These are phyloP conservation scores for Stenopsyche tienmushanensis DNA, from an alignment of 1,140 invertebrate species.

Conservation along the genomic window DNA sequence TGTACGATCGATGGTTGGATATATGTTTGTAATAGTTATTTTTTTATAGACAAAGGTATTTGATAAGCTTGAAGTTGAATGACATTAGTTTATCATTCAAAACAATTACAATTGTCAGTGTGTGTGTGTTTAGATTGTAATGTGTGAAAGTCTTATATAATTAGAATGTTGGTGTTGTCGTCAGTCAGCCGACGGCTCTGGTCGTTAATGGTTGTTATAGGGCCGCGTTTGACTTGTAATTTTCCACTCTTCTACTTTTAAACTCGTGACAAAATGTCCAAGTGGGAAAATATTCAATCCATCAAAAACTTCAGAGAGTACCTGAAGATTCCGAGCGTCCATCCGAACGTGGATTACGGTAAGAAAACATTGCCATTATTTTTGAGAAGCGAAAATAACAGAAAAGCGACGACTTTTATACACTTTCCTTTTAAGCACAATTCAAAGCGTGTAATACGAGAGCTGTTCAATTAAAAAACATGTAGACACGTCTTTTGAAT, in stretches of 20 bases:
- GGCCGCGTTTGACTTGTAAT: background rate
- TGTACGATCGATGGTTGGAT: no score
- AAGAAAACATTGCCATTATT: constrained; percentile 44
- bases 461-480: background rate
- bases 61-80: no score
- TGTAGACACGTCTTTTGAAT: background rate
- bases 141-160: no score
- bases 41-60: no score
- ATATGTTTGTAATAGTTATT: no score
- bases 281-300: constrained; percentile 59
- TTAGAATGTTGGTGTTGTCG: background rate
- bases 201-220: background rate
- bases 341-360: constrained; percentile 82
- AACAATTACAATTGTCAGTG: no score
- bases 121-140: no score
- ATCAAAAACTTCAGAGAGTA: constrained; percentile 74
- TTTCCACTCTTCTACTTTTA: background rate
- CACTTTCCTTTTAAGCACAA: background rate
- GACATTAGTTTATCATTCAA: no score
- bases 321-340: constrained; percentile 76
- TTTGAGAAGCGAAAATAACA: no score
- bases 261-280: constrained; percentile 15
- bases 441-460: background rate
- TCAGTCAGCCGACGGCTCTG: background rate
- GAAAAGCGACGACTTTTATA: no score